Evolutionary conservation across 2,888 invertebrate genomes (phyloP), one percentile per base, ranked within the genome.

Genomic region (Acanthococcus lagerstroemiae): DNA sequence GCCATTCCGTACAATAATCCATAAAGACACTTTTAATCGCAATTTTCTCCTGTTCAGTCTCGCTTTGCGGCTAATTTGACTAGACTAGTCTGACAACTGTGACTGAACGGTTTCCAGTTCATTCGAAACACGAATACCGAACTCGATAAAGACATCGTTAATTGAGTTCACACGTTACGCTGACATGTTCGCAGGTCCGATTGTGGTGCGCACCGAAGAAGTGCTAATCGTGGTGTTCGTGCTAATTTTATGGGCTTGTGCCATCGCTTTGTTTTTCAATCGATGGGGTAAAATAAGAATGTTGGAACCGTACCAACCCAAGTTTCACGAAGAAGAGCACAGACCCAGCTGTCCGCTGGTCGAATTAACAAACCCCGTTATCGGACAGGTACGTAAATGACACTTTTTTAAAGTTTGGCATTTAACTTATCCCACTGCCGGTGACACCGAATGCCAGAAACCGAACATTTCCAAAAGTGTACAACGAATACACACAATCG

Each of bases 241-340:
- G 25, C 79, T 93, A 22, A 81, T 90, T 55, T 83, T 92, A 15
- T 93, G 93, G 93, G 87, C 89, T 65, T 90, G 87, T 0, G 91
- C 92, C 69, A 91, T 92, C 69, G 87, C 89, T 3, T 80, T 92
- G 52, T 93, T 93, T 80, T 90, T 93, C 82, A 92, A 93, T 79
- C 87, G 92, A 70, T 93, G 92, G 92, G 92, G 92, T 74, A 92
- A 93, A 81, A 93, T 93, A 75, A 84, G 91, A 70, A 91, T 90
- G 90, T 77, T 91, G 77, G 90, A 91, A 75, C 91, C 91, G 0
- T 91, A 91, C 76, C 90, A 91, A 74, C 91, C 91, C 1, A 90
- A 91, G 77, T 92, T 91, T 74, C 88, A 89, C 73, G 86, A 87
- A 71, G 86, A 87, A 71, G 76, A 77, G 66, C 90, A 90, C 77